Conservation (phyloP, 2,113 vertebrate genomes). For the Solea solea region DNA sequence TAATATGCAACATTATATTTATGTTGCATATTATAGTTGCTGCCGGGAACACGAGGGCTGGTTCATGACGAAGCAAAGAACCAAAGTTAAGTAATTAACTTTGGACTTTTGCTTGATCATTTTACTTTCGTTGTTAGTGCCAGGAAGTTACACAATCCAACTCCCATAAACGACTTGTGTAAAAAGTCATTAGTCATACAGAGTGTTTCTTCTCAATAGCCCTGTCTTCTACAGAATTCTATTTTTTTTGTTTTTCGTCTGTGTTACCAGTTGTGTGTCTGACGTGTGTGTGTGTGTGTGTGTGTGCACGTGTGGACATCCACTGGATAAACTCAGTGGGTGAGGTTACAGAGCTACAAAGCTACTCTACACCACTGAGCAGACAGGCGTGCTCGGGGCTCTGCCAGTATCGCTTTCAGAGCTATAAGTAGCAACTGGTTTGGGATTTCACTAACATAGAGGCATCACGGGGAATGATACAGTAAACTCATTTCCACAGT, state of each 20-base stretch:
- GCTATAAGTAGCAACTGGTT: conserved; percentile 82
- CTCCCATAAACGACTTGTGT: background rate
- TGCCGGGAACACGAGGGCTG: background rate
- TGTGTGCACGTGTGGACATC: conserved; percentile 18
- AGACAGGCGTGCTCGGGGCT: conserved; percentile 55
- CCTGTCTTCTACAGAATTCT: background rate
- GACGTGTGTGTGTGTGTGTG: background rate
- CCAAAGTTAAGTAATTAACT: conserved; percentile 28
- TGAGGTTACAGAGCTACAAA: conserved; percentile 64
- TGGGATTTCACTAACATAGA: conserved; percentile 74
- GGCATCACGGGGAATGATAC: conserved; percentile 68
- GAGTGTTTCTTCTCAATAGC: background rate
- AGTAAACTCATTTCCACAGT: conserved; percentile 55
- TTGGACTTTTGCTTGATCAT: conserved; percentile 58
- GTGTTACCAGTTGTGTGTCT: conserved; percentile 37
- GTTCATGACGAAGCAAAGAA: conserved; percentile 10
- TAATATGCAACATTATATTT: conserved; percentile 6
- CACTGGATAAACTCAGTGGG: conserved; percentile 44
- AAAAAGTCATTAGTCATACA: background rate
- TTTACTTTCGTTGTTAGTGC: background rate
- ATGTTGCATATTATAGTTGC: too few relatives aligned
- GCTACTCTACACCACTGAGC: conserved; percentile 75
- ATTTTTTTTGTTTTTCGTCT: conserved; percentile 33
- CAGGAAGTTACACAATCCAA: conserved; percentile 18
- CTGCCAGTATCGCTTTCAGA: conserved; percentile 74